Percentiles rank a stretch among this genome's conserved stretches.
Conservation (phyloP, 64 coral and sea anemone species). For the Hydrozoanthus tunicans region DNA sequence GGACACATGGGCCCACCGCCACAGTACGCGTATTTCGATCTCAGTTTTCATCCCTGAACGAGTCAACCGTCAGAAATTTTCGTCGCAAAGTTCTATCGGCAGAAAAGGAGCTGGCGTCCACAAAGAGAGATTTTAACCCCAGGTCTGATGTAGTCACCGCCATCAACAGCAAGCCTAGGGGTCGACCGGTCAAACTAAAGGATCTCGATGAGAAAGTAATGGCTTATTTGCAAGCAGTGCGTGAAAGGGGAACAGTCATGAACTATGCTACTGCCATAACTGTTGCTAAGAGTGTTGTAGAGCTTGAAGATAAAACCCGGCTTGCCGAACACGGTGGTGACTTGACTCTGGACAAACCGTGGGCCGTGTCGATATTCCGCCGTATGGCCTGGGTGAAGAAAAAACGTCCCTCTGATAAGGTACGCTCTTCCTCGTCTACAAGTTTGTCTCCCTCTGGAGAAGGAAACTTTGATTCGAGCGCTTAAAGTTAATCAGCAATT, state of each 20-base stretch:
- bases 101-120: constrained; percentile 5
- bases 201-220: constrained; percentile 57
- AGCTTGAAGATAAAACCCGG: constrained; percentile 38
- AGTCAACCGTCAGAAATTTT: constrained; percentile 60
- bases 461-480: too few species aligned
- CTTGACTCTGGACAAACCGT: constrained; percentile 41
- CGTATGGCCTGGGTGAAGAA: constrained; percentile 41
- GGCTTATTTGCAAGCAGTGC: constrained; percentile 29
- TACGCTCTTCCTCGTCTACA: neutral
- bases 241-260: constrained; percentile 38
- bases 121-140: neutral
- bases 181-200: constrained; percentile 37
- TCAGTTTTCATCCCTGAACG: constrained; percentile 41
- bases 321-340: constrained; percentile 52
- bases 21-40: constrained; percentile 29
- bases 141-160: constrained; percentile 21
- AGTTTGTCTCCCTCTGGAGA: neutral
- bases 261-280: constrained; percentile 26
- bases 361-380: constrained; percentile 54
- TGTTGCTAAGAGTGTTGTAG: constrained; percentile 51
- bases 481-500: too few species aligned
- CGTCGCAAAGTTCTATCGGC: constrained; percentile 30
- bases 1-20: constrained; percentile 4
- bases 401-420: neutral
- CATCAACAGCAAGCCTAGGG: constrained; percentile 47